These are phyloP conservation scores for Geothlypis trichas DNA, from an alignment of 2,113 vertebrate genomes.

Conservation along the genomic window DNA sequence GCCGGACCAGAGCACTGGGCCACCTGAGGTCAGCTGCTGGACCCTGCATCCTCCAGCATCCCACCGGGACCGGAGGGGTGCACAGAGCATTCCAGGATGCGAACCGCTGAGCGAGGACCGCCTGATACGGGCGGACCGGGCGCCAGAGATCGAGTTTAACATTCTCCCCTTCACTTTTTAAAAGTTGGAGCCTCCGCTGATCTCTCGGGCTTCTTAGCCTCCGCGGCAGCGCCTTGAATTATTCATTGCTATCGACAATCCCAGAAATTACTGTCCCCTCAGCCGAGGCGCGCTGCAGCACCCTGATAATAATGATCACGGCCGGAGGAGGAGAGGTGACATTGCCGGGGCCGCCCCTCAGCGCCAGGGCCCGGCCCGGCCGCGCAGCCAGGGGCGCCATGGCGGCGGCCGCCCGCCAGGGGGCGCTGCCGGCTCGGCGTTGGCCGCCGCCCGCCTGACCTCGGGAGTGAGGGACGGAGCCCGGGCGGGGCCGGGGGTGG, in stretches of 20 bases:
- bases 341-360: accelerated
- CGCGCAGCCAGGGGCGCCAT: neutral
- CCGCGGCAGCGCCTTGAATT: neutral
- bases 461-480: neutral
- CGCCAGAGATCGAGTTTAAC: neutral
- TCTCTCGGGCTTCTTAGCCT: neutral
- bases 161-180: neutral
- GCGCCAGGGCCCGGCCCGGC: too few relatives aligned
- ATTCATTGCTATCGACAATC: neutral
- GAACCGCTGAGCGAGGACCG: accelerated
- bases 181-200: neutral
- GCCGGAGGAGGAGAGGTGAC: neutral
- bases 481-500: neutral
- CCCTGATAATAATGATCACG: neutral
- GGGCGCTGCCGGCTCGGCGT: constrained; percentile 49
- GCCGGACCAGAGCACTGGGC: neutral
- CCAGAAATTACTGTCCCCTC: neutral
- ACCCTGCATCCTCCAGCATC: accelerated
- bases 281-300: neutral
- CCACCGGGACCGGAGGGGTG: neutral
- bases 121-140: too few relatives aligned
- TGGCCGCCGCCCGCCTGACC: neutral
- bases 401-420: neutral
- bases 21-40: neutral
- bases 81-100: neutral